Evolutionary conservation across 2,888 invertebrate genomes (phyloP).

Genomic region (Cataglyphis livida): DNA sequence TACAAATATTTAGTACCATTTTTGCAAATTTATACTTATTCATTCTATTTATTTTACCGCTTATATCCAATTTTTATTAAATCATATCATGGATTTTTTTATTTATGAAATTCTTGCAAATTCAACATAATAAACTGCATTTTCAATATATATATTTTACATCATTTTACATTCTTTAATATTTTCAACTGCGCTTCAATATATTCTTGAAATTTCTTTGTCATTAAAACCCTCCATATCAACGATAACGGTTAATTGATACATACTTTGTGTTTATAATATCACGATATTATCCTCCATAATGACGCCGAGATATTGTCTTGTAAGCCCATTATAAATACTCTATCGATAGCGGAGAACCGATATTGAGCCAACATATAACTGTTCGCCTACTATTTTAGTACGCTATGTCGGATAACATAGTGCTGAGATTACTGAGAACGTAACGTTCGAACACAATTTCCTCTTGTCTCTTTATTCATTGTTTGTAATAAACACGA

Average conservation of each 20-base stretch:
- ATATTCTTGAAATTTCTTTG: not conserved
- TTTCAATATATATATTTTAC: not conserved
- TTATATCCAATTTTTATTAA: not conserved
- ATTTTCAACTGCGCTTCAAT: not conserved
- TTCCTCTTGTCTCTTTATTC: slow-evolving; percentile 40
- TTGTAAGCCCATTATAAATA: slow-evolving; percentile 29
- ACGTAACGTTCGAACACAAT: slow-evolving; percentile 4
- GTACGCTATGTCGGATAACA: slow-evolving; percentile 25
- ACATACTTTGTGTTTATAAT: slow-evolving; percentile 23
- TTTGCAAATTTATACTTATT: not conserved
- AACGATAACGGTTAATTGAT: not conserved
- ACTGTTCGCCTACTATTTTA: slow-evolving; percentile 5
- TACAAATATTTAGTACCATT: not conserved
- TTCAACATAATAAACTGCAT: not conserved
- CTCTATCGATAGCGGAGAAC: not conserved
- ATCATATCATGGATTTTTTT: not conserved
- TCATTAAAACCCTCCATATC: not conserved
- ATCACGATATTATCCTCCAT: slow-evolving; percentile 10
- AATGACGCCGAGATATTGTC: slow-evolving; percentile 19
- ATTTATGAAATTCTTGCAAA: no score
- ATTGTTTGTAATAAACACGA: slow-evolving; percentile 9
- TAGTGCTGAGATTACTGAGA: slow-evolving; percentile 30
- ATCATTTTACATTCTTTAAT: not conserved
- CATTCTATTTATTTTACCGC: not conserved
- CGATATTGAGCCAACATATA: not conserved